Evolutionary conservation across 2,797 vertebrate species (phyloP).

Genomic region (Trichosurus vulpecula): DNA sequence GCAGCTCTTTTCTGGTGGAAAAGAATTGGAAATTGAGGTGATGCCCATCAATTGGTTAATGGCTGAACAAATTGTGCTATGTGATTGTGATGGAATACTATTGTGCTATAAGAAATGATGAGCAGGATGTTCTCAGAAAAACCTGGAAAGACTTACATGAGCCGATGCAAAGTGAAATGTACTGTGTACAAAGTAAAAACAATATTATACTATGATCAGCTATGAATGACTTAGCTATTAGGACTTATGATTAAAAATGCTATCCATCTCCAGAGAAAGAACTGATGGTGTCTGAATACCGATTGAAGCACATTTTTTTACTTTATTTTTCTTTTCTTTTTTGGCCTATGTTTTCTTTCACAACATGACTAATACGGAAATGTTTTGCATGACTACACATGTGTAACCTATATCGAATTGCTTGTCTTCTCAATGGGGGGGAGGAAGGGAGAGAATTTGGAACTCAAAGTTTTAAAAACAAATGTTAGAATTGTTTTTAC

Average conservation of each 20-base stretch:
- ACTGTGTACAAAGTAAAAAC: neutral
- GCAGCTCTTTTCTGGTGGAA: no score
- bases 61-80: no score
- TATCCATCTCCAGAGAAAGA: neutral
- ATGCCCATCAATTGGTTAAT: no score
- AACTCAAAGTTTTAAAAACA: no score
- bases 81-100: neutral
- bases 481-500: neutral
- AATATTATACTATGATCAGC: neutral
- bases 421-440: neutral
- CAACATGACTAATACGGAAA: neutral
- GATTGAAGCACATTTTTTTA: neutral
- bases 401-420: neutral
- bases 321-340: neutral
- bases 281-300: neutral
- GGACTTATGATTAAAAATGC: neutral
- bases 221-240: neutral
- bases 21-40: no score
- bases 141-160: neutral
- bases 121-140: neutral
- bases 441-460: no score
- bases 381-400: neutral
- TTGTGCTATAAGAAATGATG: neutral
- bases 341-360: no score
- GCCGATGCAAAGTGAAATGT: neutral